phyloP scores from a whole-genome alignment of 2,888 invertebrate genomes.

The Capitulum mitella region DNA sequence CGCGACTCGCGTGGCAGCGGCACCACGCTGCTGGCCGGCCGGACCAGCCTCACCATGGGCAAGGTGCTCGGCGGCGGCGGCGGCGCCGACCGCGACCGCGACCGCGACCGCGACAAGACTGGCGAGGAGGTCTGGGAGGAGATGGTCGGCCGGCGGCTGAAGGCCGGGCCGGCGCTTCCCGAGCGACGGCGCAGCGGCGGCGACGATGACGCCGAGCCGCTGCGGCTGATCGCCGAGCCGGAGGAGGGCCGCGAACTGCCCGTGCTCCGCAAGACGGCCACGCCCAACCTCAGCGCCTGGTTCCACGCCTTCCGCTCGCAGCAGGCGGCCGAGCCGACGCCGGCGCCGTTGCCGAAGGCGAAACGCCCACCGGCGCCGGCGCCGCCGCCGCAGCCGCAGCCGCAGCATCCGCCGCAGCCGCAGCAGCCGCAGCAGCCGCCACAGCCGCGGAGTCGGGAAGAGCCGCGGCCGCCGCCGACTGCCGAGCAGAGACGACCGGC shows the following conservation, averaged over 20 bases:
- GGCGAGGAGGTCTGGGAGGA: constrained; percentile 25
- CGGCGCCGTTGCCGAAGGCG: constrained; percentile 51
- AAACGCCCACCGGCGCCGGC: neutral
- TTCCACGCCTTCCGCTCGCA: constrained; percentile 86
- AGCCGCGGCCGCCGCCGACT: neutral
- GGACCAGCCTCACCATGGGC: constrained; percentile 1
- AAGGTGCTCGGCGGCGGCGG: neutral
- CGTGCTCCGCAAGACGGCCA: constrained; percentile 55
- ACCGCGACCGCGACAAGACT: neutral
- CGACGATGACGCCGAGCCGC: neutral
- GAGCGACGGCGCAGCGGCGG: constrained; percentile 14
- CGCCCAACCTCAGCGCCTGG: constrained; percentile 84
- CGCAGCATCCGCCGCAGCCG: too few species aligned
- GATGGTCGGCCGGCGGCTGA: constrained; percentile 3
- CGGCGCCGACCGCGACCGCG: too few species aligned
- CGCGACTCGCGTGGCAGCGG: neutral
- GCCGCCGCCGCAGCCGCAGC: too few species aligned
- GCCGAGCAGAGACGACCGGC: neutral
- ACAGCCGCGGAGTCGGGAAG: neutral
- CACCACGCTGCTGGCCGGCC: constrained; percentile 9
- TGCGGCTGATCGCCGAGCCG: constrained; percentile 9
- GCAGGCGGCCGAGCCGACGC: constrained; percentile 62
- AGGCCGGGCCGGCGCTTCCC: neutral
- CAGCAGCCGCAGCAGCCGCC: too few species aligned
- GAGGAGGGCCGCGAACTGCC: constrained; percentile 10